Conservation (phyloP, 2,797 vertebrate species). For the Argentina silus region DNA sequence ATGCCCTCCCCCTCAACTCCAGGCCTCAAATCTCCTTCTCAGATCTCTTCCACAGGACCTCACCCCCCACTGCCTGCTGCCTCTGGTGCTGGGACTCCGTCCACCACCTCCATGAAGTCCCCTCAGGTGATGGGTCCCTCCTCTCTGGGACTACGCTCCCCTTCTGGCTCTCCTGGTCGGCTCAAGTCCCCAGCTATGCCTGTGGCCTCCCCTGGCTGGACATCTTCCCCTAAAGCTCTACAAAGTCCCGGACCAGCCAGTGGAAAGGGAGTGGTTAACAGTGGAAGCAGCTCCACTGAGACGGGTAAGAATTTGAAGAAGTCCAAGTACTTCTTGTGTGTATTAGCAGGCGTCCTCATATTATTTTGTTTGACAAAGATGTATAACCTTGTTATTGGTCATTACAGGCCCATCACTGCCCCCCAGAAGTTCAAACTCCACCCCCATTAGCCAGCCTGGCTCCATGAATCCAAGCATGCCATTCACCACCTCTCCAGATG, state of each 20-base stretch:
- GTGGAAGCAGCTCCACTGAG: conserved; percentile 80
- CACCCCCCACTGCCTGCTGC: conserved; percentile 71
- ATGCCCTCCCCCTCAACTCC: conserved; percentile 89
- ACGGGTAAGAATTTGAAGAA: conserved; percentile 77
- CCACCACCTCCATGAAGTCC: conserved; percentile 84
- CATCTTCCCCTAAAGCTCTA: conserved; percentile 85
- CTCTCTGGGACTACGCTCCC: conserved; percentile 88
- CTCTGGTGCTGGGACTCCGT: conserved; percentile 78
- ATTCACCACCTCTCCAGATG: conserved; percentile 89
- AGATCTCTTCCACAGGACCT: conserved; percentile 78
- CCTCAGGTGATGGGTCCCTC: conserved; percentile 90
- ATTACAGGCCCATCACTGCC: conserved; percentile 76
- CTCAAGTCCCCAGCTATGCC: conserved; percentile 93
- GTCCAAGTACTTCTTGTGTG: not conserved
- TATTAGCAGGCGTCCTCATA: too few species aligned
- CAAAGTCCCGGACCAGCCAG: conserved; percentile 86
- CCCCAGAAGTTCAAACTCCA: conserved; percentile 87
- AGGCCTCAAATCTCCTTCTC: conserved; percentile 92
- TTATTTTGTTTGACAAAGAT: too few species aligned
- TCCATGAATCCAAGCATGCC: conserved; percentile 87
- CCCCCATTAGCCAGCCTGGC: conserved; percentile 84
- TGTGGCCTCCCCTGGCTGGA: conserved; percentile 91
- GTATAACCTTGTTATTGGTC: conserved; percentile 4
- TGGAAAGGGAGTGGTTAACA: conserved; percentile 75
- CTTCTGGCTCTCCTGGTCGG: conserved; percentile 87